These are phyloP conservation scores for Zaprionus taronus DNA, from an alignment of 1,140 invertebrate genomes.

Conservation along the genomic window DNA sequence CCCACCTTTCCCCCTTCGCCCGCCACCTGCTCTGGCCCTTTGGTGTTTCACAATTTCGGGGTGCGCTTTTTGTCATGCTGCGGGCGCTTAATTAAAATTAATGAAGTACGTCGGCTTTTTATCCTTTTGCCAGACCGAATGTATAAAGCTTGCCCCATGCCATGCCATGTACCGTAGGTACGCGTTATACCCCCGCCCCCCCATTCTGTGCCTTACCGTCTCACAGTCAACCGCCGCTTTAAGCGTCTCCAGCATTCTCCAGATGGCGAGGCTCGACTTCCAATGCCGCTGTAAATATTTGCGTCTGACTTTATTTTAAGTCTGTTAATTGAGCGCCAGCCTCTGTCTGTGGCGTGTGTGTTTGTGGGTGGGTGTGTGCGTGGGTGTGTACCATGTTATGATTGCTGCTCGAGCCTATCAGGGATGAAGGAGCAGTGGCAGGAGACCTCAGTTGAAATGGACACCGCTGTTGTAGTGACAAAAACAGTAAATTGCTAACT, in stretches of 20 bases:
- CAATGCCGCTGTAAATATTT: constrained; percentile 62
- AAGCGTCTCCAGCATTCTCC: constrained; percentile 23
- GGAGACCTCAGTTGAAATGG: neutral
- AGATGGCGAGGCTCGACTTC: constrained; percentile 12
- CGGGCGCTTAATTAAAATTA: constrained; percentile 78
- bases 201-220: neutral
- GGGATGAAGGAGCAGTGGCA: neutral
- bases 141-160: constrained; percentile 21
- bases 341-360: neutral
- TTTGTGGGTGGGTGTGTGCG: neutral
- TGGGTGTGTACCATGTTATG: neutral
- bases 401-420: neutral
- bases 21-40: neutral
- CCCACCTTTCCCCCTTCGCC: neutral
- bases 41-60: constrained; percentile 23
- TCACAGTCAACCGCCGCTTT: constrained; percentile 4
- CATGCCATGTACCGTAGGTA: neutral
- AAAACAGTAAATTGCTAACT: neutral
- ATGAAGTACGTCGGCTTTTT: constrained; percentile 75
- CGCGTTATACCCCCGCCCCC: neutral
- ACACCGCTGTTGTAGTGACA: neutral
- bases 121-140: constrained; percentile 64
- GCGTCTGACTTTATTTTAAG: constrained; percentile 67
- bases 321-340: constrained; percentile 67
- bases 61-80: constrained; percentile 61